These are phyloP conservation scores for Callospermophilus lateralis DNA, from an alignment of 2,113 vertebrate species.

Conservation along the genomic window DNA sequence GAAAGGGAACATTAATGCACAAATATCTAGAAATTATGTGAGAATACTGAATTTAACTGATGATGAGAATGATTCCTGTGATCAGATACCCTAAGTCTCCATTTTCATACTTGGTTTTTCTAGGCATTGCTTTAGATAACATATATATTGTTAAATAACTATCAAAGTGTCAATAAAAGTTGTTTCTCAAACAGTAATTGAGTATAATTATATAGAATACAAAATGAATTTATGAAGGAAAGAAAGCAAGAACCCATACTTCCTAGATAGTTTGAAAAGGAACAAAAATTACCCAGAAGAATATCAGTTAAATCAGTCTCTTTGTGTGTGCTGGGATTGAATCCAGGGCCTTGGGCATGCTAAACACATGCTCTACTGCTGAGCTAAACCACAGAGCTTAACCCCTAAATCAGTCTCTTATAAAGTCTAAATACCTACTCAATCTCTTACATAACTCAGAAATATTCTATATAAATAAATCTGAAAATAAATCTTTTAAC, in stretches of 20 bases:
- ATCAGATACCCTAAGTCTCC: not conserved
- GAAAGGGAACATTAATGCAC: conserved; percentile 23
- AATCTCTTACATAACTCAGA: not conserved
- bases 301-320: not conserved
- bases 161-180: not conserved
- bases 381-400: not conserved
- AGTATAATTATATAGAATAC: not conserved
- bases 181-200: conserved; percentile 42
- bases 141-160: not conserved
- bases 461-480: conserved; percentile 17
- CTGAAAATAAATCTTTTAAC: conserved; percentile 23
- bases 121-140: conserved; percentile 19
- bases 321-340: not conserved
- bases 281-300: not conserved
- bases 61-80: not conserved
- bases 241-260: not conserved
- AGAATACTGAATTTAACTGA: not conserved
- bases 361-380: not conserved
- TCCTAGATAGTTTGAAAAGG: not conserved
- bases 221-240: conserved; percentile 50
- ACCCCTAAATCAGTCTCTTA: not conserved
- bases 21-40: conserved; percentile 9
- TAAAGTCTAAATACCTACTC: not conserved
- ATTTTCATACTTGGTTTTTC: not conserved
- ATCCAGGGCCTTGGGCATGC: not conserved